Conservation (phyloP, 1,140 invertebrate genomes). For the Neelides sp. region DNA sequence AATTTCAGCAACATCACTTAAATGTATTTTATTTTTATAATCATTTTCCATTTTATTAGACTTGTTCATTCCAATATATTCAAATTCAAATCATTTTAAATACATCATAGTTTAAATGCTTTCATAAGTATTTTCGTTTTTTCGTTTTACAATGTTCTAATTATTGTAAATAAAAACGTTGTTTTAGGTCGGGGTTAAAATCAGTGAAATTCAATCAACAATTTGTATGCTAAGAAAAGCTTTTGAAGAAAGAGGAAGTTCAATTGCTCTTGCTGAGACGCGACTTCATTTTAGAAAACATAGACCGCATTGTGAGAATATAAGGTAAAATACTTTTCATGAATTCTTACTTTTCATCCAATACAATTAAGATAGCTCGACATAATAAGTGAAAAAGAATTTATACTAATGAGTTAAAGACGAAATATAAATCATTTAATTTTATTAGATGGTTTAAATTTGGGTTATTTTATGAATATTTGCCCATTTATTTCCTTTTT, state of each 20-base stretch:
- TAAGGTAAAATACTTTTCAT: conserved; percentile 3
- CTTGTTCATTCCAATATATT: no score
- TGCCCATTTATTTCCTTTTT: neutral
- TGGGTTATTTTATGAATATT: neutral
- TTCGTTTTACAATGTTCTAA: no score
- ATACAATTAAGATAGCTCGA: no score
- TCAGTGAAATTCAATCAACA: conserved; percentile 11
- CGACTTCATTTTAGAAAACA: conserved; percentile 4
- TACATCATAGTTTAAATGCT: no score
- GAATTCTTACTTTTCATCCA: no score
- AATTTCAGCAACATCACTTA: no score
- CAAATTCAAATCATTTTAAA: no score
- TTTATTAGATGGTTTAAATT: conserved; percentile 5
- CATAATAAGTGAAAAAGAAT: no score
- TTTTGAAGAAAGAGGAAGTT: conserved; percentile 6
- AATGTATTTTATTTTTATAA: no score
- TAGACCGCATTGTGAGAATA: conserved; percentile 12
- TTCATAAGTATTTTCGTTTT: no score
- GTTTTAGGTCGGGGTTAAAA: conserved; percentile 12
- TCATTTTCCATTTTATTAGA: no score
- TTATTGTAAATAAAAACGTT: no score
- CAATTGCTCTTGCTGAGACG: conserved; percentile 4
- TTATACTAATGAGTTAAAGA: neutral
- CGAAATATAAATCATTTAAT: neutral
- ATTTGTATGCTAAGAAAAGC: conserved; percentile 13